Evolutionary conservation across 2,113 vertebrate species (phyloP), one percentile per base, ranked within the genome.

Genomic region (Notarius lentiginosus): DNA sequence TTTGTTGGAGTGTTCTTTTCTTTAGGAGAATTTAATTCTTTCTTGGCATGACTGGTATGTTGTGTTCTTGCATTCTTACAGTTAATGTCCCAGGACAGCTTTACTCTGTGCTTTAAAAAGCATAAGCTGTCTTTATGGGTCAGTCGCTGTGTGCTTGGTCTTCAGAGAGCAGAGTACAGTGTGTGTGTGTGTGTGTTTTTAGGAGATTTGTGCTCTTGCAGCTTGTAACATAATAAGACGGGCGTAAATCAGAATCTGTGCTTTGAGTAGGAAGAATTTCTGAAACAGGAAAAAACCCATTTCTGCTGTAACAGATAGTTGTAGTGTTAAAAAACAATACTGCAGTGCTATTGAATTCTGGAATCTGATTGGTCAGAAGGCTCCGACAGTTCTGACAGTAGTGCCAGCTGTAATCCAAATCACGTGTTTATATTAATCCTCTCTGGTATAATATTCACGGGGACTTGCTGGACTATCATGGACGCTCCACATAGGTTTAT

Each of bases 51-150:
- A 79, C 77, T 27, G 49, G 49, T 55, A 77, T 15, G 1, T 77
- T 79, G 60, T 55, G n/a, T 49, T 22, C 17, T 61, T 53, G 72
- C n/a, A 60, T 27, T 51, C 56, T 34, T 47, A 85, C n/a, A 1
- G 58, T 79, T 30, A 85, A 22, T 55, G 49, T 86, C 61, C 41
- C 75, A 34, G 27, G n/a, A 49, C 60, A 30, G 56, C 84, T 77
- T 85, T 49, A 76, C 56, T 47, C 30, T 49, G 70, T 60, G 83
- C 72, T 85, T 85, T 77, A 85, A 85, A 85, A 85, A 85, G 84
- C 84, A 77, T 51, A 47, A 30, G 56, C 24, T 77, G 8, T 51
- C 8, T 85, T 76, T 82, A 30, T 82, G 66, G 77, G 77, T 60
- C 66, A 63, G 22, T 12, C 55, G 0, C 10, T 51, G n/a, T 83